Percentiles rank a stretch among this genome's conserved stretches.
These are phyloP conservation scores for Leuctra nigra DNA, from an alignment of 2,888 invertebrate genomes.

Conservation along the genomic window DNA sequence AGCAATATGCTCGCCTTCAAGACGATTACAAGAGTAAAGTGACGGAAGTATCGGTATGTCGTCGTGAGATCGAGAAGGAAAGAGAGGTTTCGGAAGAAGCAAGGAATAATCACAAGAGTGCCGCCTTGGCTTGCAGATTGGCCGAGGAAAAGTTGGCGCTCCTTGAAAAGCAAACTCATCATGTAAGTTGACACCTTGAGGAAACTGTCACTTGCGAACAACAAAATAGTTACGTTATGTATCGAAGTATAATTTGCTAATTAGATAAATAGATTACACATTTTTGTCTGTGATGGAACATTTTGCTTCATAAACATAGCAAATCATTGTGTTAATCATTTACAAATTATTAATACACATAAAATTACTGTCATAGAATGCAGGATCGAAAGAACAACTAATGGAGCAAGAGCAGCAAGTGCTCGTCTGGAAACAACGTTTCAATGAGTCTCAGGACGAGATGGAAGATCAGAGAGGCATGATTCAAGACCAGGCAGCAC, in stretches of 20 bases:
- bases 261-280: no score
- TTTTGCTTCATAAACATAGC: no score
- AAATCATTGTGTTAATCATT: no score
- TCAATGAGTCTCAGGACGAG: conserved; percentile 53
- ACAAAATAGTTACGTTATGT: no score
- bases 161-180: no score
- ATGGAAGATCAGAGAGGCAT: conserved; percentile 40
- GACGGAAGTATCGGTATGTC: conserved; percentile 52
- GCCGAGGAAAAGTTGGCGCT: conserved; percentile 47
- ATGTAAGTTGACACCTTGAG: no score
- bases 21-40: conserved; percentile 62
- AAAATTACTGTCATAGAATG: no score
- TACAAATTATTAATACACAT: no score
- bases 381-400: conserved; percentile 54
- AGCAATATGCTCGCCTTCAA: conserved; percentile 55
- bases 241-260: no score
- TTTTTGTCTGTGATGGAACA: no score
- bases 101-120: conserved; percentile 45
- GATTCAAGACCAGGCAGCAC: conserved; percentile 58
- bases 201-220: no score
- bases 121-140: conserved; percentile 53
- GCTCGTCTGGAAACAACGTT: conserved; percentile 47
- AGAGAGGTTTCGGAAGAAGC: conserved; percentile 41
- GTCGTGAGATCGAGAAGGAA: conserved; percentile 46
- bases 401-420: conserved; percentile 54